Evolutionary conservation across 2,888 invertebrate genomes (phyloP).

Genomic region (Hedya salicella): DNA sequence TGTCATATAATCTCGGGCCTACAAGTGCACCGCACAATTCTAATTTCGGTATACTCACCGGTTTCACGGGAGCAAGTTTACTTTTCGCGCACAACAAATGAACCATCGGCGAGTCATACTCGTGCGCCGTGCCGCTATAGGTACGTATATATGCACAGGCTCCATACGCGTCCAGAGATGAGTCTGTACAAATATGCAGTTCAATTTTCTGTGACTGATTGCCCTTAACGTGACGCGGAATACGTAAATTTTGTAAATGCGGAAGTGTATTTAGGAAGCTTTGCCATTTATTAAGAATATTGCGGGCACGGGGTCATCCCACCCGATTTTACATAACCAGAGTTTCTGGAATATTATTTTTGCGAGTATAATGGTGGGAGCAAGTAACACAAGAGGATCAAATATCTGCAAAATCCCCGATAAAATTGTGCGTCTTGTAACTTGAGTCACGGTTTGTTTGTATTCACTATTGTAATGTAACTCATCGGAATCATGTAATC

Average conservation of each 20-base stretch:
- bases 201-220: not conserved
- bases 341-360: slow-evolving; percentile 44
- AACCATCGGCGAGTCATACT: not conserved
- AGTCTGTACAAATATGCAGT: slow-evolving; percentile 11
- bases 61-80: slow-evolving; percentile 15
- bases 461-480: slow-evolving; percentile 40
- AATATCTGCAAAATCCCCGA: slow-evolving; percentile 43
- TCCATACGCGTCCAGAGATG: not conserved
- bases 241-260: slow-evolving; percentile 20
- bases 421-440: slow-evolving; percentile 45
- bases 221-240: slow-evolving; percentile 35
- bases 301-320: slow-evolving; percentile 38
- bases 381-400: slow-evolving; percentile 44
- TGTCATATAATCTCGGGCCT: slow-evolving; percentile 33
- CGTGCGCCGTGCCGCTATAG: not conserved
- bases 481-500: slow-evolving; percentile 38
- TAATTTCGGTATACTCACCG: too few species aligned
- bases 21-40: too few species aligned
- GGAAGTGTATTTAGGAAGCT: slow-evolving; percentile 17
- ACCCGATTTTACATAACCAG: slow-evolving; percentile 42
- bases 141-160: slow-evolving; percentile 14
- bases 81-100: slow-evolving; percentile 11
- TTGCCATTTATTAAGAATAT: slow-evolving; percentile 24
- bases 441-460: slow-evolving; percentile 6
- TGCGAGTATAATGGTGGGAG: slow-evolving; percentile 37